Conservation (phyloP, 1,140 invertebrate genomes). For the Drosophila tropicalis region DNA sequence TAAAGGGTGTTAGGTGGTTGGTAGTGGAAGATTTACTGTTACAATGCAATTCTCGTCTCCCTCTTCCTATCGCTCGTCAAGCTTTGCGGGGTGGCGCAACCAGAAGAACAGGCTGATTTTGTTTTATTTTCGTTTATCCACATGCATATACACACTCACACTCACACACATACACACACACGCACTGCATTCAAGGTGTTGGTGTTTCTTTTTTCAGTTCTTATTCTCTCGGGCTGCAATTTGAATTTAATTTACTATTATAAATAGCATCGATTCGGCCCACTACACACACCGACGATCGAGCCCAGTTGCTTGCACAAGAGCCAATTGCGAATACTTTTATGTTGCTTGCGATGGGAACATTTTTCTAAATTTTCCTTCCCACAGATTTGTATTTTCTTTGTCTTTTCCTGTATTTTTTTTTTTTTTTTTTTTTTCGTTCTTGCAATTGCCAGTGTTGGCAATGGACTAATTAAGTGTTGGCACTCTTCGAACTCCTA, state of each 20-base stretch:
- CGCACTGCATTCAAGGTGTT: slow-evolving; percentile 22
- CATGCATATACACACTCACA: slow-evolving; percentile 45
- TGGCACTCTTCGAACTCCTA: too few species aligned
- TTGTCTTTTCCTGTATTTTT: not conserved
- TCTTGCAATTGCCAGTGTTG: not conserved
- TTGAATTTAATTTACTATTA: slow-evolving; percentile 7
- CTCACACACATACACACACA: slow-evolving; percentile 12
- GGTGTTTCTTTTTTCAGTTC: slow-evolving; percentile 2
- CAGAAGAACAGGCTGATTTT: slow-evolving; percentile 37
- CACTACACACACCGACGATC: slow-evolving; percentile 16
- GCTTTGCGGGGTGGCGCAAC: slow-evolving; percentile 50
- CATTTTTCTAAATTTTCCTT: not conserved
- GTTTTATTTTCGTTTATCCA: slow-evolving; percentile 59
- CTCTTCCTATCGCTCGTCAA: slow-evolving; percentile 23
- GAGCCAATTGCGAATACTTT: not conserved
- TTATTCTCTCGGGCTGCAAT: slow-evolving; percentile 14
- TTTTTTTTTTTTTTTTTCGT: not conserved
- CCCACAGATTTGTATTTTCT: slow-evolving; percentile 3
- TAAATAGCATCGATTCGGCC: slow-evolving; percentile 5
- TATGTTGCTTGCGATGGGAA: not conserved
- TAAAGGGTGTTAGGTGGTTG: slow-evolving; percentile 49
- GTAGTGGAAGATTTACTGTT: slow-evolving; percentile 44
- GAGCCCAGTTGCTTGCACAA: not conserved
- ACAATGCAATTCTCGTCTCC: slow-evolving; percentile 39
- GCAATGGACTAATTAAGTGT: not conserved